Evolutionary conservation across 2,888 invertebrate species (phyloP), one percentile per base, ranked within the genome.

Genomic region (Chrysina gloriosa): DNA sequence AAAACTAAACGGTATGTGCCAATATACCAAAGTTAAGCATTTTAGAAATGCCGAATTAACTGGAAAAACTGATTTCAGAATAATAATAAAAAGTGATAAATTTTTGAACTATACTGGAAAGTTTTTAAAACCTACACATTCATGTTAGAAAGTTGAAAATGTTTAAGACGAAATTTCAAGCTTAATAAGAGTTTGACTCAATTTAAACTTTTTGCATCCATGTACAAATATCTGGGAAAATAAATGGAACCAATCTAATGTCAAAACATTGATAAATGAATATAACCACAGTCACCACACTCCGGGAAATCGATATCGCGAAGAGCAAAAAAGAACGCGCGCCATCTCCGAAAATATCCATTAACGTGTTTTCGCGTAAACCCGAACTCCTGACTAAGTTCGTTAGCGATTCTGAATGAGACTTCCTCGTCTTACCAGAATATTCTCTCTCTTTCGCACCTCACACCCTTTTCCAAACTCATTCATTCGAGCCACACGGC

Each of bases 341-440:
- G 39, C 25, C 39, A 58, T 58, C 42, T 25, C 14, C 58, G 25
- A 58, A 58, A 58, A 58, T 29, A 42, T 25, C 39, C 58, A 58
- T 42, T 58, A 58, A 58, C 58, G 27, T 58, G 27, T 58, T 58
- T 58, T 42, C 42, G 58, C 58, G 58, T 58, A 42, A 42, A 42
- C 58, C 42, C 58, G 58, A 58, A 58, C 58, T 58, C 27, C 58
- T 16, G 21, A 50, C 56, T 69, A 76, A 77, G 77, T 78, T 79
- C 76, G 77, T 79, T 78, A 79, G 75, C 75, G 74, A 72, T 72
- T 58, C 71, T 78, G 76, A 78, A 77, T 78, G 79, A 78, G 76
- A 69, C 71, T 71, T 58, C 58, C 25, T 58, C 39, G 58, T 58
- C 58, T 58, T 58, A 19, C 58, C 23, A 9, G 7, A 11, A 27